phyloP scores from a whole-genome alignment of 2,888 invertebrate species.

The Brachylomia viminalis region DNA sequence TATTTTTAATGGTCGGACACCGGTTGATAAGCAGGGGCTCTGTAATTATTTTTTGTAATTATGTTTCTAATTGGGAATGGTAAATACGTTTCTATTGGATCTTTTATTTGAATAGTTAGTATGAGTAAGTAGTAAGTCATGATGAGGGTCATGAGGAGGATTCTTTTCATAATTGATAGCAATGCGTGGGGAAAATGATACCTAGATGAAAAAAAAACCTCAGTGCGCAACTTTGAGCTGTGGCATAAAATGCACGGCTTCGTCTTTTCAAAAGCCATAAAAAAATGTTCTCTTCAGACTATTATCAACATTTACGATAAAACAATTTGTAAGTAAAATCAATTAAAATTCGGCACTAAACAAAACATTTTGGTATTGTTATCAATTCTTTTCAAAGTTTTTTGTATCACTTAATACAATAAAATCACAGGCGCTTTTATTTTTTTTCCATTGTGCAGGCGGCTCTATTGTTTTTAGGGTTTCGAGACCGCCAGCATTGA shows the following conservation, averaged over 20 bases:
- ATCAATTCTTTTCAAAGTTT: slow-evolving; percentile 51
- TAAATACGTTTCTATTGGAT: background rate
- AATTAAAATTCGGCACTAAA: slow-evolving; percentile 21
- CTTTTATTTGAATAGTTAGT: background rate
- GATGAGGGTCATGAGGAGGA: background rate
- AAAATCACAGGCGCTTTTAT: slow-evolving; percentile 40
- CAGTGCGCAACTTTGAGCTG: background rate
- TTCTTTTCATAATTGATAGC: background rate
- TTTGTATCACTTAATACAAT: too few species aligned
- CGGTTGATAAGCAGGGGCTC: slow-evolving; percentile 30
- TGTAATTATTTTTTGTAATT: slow-evolving; percentile 42
- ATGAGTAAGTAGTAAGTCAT: background rate
- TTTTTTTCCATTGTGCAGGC: slow-evolving; percentile 44
- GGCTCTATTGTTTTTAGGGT: slow-evolving; percentile 46
- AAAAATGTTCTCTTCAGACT: background rate
- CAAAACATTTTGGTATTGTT: slow-evolving; percentile 47
- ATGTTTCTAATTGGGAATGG: slow-evolving; percentile 25
- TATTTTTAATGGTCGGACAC: slow-evolving; percentile 37
- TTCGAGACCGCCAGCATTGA: slow-evolving; percentile 45
- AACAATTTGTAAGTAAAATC: slow-evolving; percentile 7
- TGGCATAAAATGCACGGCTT: background rate
- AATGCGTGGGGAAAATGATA: background rate
- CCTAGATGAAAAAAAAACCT: background rate
- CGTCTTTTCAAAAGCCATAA: background rate
- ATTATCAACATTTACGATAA: slow-evolving; percentile 1